Percentiles rank a stretch among this genome's conserved stretches.
Evolutionary conservation across 1,140 invertebrate genomes (phyloP).

Genomic region (Heliconius hewitsoni): DNA sequence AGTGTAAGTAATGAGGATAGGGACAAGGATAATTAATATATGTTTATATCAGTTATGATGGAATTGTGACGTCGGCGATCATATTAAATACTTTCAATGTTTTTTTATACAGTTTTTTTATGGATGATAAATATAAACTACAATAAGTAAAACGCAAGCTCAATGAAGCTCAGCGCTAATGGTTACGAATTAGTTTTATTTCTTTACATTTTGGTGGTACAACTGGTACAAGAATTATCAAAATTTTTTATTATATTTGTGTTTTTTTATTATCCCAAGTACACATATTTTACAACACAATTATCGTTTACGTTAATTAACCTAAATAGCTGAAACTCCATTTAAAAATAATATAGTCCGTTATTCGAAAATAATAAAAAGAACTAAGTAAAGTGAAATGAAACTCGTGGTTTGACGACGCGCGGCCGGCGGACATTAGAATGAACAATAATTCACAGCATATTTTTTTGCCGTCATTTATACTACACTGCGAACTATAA

Average conservation of each 20-base stretch:
- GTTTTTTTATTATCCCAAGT: constrained; percentile 47
- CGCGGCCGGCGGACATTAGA: constrained; percentile 28
- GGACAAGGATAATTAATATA: background rate
- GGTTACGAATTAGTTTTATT: constrained; percentile 50
- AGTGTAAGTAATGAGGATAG: constrained; percentile 16
- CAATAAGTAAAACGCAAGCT: constrained; percentile 39
- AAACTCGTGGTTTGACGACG: constrained; percentile 15
- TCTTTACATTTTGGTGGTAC: constrained; percentile 51
- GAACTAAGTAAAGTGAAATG: constrained; percentile 27
- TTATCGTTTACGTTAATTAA: constrained; percentile 41
- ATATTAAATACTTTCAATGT: background rate
- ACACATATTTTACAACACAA: constrained; percentile 51
- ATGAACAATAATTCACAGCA: background rate
- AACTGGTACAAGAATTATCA: constrained; percentile 54
- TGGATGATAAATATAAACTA: constrained; percentile 31
- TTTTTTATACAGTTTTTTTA: constrained; percentile 11
- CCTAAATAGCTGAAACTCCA: constrained; percentile 38
- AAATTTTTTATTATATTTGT: constrained; percentile 48
- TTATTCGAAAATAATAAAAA: constrained; percentile 25
- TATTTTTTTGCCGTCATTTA: background rate
- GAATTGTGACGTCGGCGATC: background rate
- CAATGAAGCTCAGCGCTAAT: constrained; percentile 40
- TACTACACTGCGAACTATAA: constrained; percentile 44
- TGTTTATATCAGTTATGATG: constrained; percentile 33
- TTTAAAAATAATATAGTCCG: constrained; percentile 30